Evolutionary conservation across 2,888 invertebrate genomes (phyloP).

Genomic region (Globia sparganii): DNA sequence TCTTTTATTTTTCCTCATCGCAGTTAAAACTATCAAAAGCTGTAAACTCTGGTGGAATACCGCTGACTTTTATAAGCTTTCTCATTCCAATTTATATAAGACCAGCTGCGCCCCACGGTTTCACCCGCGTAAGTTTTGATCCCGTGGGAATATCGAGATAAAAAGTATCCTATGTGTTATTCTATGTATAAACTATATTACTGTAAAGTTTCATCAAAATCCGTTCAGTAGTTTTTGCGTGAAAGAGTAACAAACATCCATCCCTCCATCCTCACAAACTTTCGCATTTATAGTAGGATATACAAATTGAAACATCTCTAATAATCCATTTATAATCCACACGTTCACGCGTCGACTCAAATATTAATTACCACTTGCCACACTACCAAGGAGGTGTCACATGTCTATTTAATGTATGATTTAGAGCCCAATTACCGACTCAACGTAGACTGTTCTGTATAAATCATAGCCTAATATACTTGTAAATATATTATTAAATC

Average conservation of each 20-base stretch:
- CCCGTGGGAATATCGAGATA: too few species aligned
- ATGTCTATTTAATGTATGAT: constrained; percentile 55
- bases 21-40: constrained; percentile 1
- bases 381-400: constrained; percentile 34
- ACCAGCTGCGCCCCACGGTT: too few species aligned
- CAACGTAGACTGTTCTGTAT: constrained; percentile 19
- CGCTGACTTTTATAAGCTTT: not conserved
- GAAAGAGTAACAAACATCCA: too few species aligned
- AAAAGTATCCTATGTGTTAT: too few species aligned
- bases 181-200: too few species aligned
- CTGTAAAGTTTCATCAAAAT: too few species aligned
- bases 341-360: constrained; percentile 16
- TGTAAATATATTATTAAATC: constrained; percentile 22
- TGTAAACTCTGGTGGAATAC: not conserved
- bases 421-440: constrained; percentile 62
- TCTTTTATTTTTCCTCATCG: not conserved
- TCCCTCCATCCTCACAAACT: too few species aligned
- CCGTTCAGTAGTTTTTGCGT: too few species aligned
- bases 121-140: too few species aligned
- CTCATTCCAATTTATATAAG: not conserved
- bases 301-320: constrained; percentile 14
- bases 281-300: too few species aligned
- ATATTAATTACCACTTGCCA: constrained; percentile 45
- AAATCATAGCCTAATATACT: constrained; percentile 32
- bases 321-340: constrained; percentile 31